Percentiles rank a stretch among this genome's conserved stretches.
Evolutionary conservation across 2,113 vertebrate species (phyloP).

Genomic region (Hylia prasina): DNA sequence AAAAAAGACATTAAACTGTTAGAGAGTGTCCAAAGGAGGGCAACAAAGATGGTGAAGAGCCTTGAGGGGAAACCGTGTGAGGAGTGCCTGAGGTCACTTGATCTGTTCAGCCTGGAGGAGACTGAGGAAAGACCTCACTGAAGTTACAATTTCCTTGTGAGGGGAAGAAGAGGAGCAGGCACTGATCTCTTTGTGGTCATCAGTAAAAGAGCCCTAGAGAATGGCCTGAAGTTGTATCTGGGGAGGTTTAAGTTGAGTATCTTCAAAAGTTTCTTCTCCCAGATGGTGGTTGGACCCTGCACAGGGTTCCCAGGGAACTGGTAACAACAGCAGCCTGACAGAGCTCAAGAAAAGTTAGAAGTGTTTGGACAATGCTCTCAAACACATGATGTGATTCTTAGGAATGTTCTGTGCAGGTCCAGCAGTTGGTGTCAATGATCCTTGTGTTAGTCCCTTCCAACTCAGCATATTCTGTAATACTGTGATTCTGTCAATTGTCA

Average conservation of each 20-base stretch:
- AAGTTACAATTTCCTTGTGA: neutral
- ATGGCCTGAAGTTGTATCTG: neutral
- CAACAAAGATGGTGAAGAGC: fast-evolving
- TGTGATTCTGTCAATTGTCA: neutral
- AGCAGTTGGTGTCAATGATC: neutral
- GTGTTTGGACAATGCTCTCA: neutral
- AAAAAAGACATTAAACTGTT: neutral
- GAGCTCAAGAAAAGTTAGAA: neutral
- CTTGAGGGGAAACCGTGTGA: fast-evolving
- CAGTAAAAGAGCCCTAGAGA: fast-evolving
- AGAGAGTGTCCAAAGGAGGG: neutral
- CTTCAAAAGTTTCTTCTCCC: neutral
- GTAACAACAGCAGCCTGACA: neutral
- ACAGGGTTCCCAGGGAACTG: neutral
- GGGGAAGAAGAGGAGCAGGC: neutral
- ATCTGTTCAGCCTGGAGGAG: neutral
- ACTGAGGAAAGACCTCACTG: neutral
- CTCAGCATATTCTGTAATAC: neutral
- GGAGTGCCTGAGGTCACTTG: neutral
- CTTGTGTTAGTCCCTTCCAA: neutral
- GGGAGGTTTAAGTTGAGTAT: neutral
- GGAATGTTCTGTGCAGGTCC: neutral
- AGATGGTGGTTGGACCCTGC: neutral
- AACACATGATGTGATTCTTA: no score
- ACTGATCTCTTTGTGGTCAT: neutral